These are phyloP conservation scores for Anguilla anguilla DNA, from an alignment of 2,797 vertebrate species.

Conservation along the genomic window DNA sequence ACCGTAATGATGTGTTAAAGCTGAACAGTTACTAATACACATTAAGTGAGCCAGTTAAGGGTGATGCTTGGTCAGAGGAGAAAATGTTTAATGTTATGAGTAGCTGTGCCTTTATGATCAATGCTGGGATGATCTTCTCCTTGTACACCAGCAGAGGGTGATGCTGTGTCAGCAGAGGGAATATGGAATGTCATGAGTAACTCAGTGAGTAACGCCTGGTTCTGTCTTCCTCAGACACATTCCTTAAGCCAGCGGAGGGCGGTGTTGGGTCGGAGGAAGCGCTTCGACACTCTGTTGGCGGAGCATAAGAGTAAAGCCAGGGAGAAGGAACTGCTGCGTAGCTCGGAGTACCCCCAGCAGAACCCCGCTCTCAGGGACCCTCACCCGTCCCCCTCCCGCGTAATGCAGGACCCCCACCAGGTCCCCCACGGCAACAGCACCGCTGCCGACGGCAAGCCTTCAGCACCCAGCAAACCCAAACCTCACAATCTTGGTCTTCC, in stretches of 20 bases:
- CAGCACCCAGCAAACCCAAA: conserved; percentile 87
- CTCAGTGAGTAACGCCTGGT: background rate
- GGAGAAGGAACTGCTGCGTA: conserved; percentile 91
- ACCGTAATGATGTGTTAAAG: background rate
- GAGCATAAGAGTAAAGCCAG: conserved; percentile 98
- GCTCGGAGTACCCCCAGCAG: conserved; percentile 87
- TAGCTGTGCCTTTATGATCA: background rate
- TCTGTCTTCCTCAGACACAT: conserved; percentile 85
- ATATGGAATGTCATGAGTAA: background rate
- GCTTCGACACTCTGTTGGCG: conserved; percentile 92
- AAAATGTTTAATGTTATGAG: background rate
- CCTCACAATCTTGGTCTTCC: conserved; percentile 95
- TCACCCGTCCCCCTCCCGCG: conserved; percentile 85
- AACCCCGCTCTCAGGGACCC: conserved; percentile 97
- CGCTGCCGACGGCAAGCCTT: conserved; percentile 86
- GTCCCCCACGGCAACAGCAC: conserved; percentile 85
- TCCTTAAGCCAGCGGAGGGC: conserved; percentile 99
- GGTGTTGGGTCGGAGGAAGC: conserved; percentile 95
- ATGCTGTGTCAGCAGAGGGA: background rate
- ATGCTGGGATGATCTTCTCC: too few relatives aligned
- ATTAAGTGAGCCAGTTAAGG: background rate
- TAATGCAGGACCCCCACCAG: conserved; percentile 82
- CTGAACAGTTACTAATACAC: background rate
- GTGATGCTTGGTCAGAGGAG: background rate
- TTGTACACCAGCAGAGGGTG: background rate